Evolutionary conservation across 2,797 vertebrate genomes (phyloP).

Genomic region (Sebastes vulpes): DNA sequence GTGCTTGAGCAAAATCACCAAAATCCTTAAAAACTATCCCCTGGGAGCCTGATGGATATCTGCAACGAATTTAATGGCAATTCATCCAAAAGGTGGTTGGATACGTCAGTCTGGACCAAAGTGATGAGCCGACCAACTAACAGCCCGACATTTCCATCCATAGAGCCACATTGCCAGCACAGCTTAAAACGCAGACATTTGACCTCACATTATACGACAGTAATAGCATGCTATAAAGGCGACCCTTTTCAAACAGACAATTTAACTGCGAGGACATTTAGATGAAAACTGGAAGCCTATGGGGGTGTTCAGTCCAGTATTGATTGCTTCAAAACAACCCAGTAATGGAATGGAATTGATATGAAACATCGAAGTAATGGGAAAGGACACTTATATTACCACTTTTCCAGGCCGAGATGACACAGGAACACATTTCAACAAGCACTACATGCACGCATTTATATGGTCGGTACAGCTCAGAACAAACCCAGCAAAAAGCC

Average conservation of each 20-base stretch:
- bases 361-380: slow-evolving; percentile 9
- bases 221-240: neutral
- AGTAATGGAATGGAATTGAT: slow-evolving; percentile 13
- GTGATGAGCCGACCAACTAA: neutral
- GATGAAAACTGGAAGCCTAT: slow-evolving; percentile 1
- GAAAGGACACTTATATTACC: slow-evolving; percentile 3
- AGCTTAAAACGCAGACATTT: neutral
- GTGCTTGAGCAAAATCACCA: neutral
- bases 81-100: neutral
- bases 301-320: slow-evolving; percentile 1
- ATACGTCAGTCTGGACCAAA: neutral
- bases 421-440: neutral
- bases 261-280: neutral
- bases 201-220: neutral
- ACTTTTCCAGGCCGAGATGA: neutral
- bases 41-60: neutral
- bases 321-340: slow-evolving; percentile 20
- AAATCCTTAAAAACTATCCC: neutral
- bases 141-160: neutral
- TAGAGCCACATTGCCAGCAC: neutral
- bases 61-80: neutral
- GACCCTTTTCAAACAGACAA: neutral
- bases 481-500: neutral
- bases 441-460: neutral
- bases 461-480: neutral